Base-by-base conservation (phyloP, 2,888 invertebrate species). In the Caenorhabditis imperialis region DNA sequence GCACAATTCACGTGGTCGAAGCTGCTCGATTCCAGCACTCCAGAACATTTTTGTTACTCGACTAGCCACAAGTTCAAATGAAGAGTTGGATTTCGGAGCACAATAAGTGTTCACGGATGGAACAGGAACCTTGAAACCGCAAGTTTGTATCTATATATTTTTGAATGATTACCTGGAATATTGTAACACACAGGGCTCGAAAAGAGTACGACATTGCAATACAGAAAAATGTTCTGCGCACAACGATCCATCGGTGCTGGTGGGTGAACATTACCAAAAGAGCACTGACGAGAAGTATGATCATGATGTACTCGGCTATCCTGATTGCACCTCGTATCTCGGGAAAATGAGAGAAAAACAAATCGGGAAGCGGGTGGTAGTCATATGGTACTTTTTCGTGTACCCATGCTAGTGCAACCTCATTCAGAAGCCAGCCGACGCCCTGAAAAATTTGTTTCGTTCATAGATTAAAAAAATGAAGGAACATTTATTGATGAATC, bases 101-200 rank as follows among this genome's bases (percentile, higher is more conserved):
- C 87, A 87, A 72, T 85, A 87, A 6, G 86, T 87, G 69, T 82
- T 72, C 1, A 74, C 71, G 0, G 85, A 87, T 7, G 87, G 87
- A 14, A 86, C 86, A 0, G 87, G 86, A 10, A 86, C 84, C 84
- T 85, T 57, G 44, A 78, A 54, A 8, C 3, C 16, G 14, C 23
- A 10, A 16, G 23, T 3, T 45, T 47, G 1, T 25, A 0, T 30
- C 18, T n/a, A 23, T 12, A 37, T 7, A 37, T 30, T 38, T 53
- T n/a, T 20, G 16, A 53, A 18, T 33, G 5, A 45, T 50, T 25
- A 84, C 85, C 73, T 87, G 87, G 42, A 86, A 73, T 22, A 86
- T 65, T 0, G 79, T 74, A 16, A 87, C 82, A 62, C 85, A 86
- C 23, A 88, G 61, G 1, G 87, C 86, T 7, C 87, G 69, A 67